A percentile compares a stretch with the other conserved stretches of the same genome.
Evolutionary conservation across 1,140 invertebrate genomes (phyloP).

Genomic region (Drosophila prosaltans): DNA sequence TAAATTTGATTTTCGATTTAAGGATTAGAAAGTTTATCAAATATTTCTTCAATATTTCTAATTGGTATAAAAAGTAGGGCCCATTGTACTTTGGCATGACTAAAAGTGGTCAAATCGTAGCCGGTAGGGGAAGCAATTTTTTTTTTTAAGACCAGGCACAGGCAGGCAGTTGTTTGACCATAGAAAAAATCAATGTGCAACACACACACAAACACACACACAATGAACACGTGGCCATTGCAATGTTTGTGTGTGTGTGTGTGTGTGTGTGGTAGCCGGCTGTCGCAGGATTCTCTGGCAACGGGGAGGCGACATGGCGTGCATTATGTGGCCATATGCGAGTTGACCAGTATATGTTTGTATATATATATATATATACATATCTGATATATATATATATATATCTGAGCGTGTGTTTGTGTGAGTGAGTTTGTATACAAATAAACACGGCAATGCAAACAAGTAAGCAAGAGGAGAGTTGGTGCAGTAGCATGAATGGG

Average conservation of each 20-base stretch:
- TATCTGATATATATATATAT: neutral
- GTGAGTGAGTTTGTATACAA: conserved; percentile 66
- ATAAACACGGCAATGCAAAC: conserved; percentile 74
- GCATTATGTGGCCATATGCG: conserved; percentile 72
- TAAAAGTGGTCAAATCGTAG: conserved; percentile 61
- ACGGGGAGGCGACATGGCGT: conserved; percentile 61
- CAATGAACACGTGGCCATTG: conserved; percentile 42
- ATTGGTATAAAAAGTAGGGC: neutral
- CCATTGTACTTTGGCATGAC: conserved; percentile 23
- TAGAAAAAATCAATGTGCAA: conserved; percentile 70
- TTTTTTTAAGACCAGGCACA: neutral
- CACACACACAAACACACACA: conserved; percentile 38
- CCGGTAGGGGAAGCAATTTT: neutral
- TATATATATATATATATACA: neutral
- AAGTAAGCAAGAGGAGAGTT: neutral
- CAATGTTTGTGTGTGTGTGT: conserved; percentile 9
- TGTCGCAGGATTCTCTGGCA: conserved; percentile 29
- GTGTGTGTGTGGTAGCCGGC: conserved; percentile 3
- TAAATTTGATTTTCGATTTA: neutral
- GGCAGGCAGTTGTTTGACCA: neutral
- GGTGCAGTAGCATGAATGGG: neutral
- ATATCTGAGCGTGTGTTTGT: conserved; percentile 23
- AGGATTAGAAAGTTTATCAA: too few relatives aligned
- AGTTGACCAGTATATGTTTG: neutral
- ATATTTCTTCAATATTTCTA: too few relatives aligned